Percentiles rank a stretch among this genome's conserved stretches.
These are phyloP conservation scores for Clitarchus hookeri DNA, from an alignment of 2,888 invertebrate species.

Conservation along the genomic window DNA sequence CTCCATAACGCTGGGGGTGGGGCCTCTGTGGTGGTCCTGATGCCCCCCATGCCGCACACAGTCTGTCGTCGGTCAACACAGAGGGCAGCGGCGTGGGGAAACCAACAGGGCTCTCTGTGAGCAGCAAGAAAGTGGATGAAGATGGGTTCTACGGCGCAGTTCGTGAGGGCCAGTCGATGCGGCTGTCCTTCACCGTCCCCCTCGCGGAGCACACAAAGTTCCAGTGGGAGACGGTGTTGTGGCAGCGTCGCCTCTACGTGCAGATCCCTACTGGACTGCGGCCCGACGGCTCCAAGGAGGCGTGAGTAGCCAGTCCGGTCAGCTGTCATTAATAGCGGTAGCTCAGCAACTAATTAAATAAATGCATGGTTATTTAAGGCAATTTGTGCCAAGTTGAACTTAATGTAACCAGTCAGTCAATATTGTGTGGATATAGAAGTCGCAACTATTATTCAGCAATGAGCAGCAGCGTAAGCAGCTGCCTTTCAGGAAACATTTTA, in stretches of 20 bases:
- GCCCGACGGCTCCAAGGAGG: constrained; percentile 92
- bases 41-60: constrained; percentile 88
- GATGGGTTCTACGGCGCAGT: constrained; percentile 65
- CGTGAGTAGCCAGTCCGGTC: constrained; percentile 52
- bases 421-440: too few species aligned
- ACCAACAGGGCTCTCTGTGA: constrained; percentile 70
- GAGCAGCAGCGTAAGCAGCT: too few species aligned
- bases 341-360: too few species aligned
- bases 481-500: too few species aligned
- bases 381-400: too few species aligned
- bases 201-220: constrained; percentile 78
- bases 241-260: constrained; percentile 81
- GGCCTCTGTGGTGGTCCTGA: constrained; percentile 99
- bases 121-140: constrained; percentile 54
- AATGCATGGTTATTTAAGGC: too few species aligned
- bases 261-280: constrained; percentile 85
- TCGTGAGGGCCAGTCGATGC: constrained; percentile 69
- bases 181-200: constrained; percentile 76
- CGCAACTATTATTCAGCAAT: too few species aligned
- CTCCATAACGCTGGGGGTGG: constrained; percentile 88
- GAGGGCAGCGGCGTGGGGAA: constrained; percentile 75
- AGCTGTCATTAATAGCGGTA: too few species aligned
- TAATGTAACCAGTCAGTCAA: too few species aligned
- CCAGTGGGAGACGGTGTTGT: constrained; percentile 84
- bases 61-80: constrained; percentile 61